Percentiles rank a stretch among this genome's conserved stretches.
Conservation (phyloP, 1,140 invertebrate species). For the Oscheius sp. region DNA sequence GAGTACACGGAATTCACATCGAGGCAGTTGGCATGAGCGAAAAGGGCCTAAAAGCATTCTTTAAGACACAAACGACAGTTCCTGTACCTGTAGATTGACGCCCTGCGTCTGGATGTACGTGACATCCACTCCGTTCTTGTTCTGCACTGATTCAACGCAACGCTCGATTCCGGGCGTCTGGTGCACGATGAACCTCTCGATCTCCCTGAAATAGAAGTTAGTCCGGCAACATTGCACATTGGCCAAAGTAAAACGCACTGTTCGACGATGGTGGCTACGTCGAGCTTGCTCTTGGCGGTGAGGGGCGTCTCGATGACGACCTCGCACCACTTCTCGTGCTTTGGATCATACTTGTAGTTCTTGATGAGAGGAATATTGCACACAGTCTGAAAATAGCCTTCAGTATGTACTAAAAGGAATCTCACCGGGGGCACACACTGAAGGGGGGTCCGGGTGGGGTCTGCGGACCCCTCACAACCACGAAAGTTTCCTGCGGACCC, state of each 20-base stretch:
- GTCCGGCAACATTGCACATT: neutral
- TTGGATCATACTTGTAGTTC: constrained; percentile 14
- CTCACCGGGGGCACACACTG: no score
- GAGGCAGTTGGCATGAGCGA: constrained; percentile 75
- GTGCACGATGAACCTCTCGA: constrained; percentile 74
- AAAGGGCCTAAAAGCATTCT: constrained; percentile 75
- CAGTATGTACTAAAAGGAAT: no score
- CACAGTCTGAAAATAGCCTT: constrained; percentile 8
- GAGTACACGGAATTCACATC: constrained; percentile 82
- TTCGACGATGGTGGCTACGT: constrained; percentile 76
- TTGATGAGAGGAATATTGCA: constrained; percentile 5
- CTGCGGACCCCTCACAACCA: no score
- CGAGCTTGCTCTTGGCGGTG: constrained; percentile 64
- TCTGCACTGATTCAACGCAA: constrained; percentile 70
- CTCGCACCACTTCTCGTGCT: constrained; percentile 72
- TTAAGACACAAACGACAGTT: neutral
- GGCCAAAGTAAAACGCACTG: no score
- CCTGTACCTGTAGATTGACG: constrained; percentile 77
- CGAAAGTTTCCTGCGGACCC: no score
- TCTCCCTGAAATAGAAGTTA: constrained; percentile 64
- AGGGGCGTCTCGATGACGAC: constrained; percentile 69
- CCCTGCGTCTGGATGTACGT: constrained; percentile 85
- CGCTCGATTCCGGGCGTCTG: constrained; percentile 78
- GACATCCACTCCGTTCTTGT: constrained; percentile 54
- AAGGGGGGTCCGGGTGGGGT: no score